Percentiles rank a stretch among this genome's conserved stretches.
phyloP scores from a whole-genome alignment of 1,140 invertebrate genomes.

The Myzus persicae region DNA sequence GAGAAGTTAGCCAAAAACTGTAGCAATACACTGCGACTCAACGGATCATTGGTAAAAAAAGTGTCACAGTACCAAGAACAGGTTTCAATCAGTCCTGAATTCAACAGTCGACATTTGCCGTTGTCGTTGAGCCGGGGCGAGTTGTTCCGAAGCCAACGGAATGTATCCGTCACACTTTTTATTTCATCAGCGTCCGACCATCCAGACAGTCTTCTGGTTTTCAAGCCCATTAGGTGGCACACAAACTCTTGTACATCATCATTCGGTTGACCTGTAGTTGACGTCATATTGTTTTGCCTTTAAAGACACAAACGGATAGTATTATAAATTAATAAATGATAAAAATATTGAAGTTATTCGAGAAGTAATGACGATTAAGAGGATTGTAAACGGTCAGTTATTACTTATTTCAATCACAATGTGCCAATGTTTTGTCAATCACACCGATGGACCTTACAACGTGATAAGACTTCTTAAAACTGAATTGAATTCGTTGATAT shows the following conservation, averaged over 20 bases:
- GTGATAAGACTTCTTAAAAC: too few species aligned
- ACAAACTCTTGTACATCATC: background rate
- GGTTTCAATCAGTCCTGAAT: background rate
- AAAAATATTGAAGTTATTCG: too few species aligned
- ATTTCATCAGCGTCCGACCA: background rate
- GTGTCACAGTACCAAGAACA: slow-evolving; percentile 28
- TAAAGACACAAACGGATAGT: background rate
- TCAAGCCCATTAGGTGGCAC: background rate
- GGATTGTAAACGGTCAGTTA: too few species aligned
- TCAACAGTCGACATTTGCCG: background rate
- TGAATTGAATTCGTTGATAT: too few species aligned
- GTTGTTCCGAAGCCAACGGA: slow-evolving; percentile 47
- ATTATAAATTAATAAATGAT: background rate
- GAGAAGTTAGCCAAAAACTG: slow-evolving; percentile 53
- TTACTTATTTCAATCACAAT: too few species aligned
- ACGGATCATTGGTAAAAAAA: background rate
- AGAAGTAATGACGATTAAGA: too few species aligned
- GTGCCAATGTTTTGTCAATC: too few species aligned
- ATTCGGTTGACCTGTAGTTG: background rate
- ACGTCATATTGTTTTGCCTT: background rate
- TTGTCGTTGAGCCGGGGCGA: background rate
- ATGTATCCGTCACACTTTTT: background rate
- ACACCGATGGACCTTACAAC: too few species aligned
- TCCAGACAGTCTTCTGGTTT: background rate
- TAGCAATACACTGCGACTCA: background rate